These are phyloP conservation scores for Oncorhynchus clarkii DNA, from an alignment of 2,113 vertebrate species.

Conservation along the genomic window DNA sequence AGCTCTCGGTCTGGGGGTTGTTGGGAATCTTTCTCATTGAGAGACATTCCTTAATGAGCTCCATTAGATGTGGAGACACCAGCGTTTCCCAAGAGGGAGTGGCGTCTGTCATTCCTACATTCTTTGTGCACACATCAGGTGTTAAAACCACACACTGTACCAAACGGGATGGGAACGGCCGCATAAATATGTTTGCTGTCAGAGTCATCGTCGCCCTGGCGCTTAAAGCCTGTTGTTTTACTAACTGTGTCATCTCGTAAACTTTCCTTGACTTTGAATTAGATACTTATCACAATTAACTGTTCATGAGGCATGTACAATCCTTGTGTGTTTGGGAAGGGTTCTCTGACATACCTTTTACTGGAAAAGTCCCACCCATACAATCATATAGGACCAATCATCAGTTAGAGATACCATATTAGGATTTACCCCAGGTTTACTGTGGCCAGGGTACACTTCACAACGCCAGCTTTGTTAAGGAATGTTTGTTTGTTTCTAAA, in stretches of 20 bases:
- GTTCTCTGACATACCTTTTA: background rate
- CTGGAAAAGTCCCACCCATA: background rate
- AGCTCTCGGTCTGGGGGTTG: background rate
- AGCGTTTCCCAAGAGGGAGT: slow-evolving; percentile 35
- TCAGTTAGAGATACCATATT: background rate
- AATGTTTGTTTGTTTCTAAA: background rate
- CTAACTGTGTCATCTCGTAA: background rate
- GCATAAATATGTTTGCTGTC: background rate
- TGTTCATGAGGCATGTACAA: background rate
- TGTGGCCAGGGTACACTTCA: no score
- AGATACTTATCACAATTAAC: background rate
- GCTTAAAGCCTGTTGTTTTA: no score
- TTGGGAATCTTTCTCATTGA: slow-evolving; percentile 39
- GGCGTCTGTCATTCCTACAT: slow-evolving; percentile 42
- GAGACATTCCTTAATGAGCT: slow-evolving; percentile 5
- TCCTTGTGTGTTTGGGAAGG: background rate
- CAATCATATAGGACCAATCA: background rate
- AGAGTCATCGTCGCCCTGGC: background rate
- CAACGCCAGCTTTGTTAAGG: no score
- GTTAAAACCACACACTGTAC: background rate
- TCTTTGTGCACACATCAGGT: slow-evolving; percentile 42
- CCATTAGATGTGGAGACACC: slow-evolving; percentile 51
- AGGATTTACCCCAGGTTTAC: background rate
- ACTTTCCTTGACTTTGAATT: background rate
- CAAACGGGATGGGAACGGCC: background rate